phyloP scores from a whole-genome alignment of 2,888 invertebrate genomes.

The Morpho achilles region DNA sequence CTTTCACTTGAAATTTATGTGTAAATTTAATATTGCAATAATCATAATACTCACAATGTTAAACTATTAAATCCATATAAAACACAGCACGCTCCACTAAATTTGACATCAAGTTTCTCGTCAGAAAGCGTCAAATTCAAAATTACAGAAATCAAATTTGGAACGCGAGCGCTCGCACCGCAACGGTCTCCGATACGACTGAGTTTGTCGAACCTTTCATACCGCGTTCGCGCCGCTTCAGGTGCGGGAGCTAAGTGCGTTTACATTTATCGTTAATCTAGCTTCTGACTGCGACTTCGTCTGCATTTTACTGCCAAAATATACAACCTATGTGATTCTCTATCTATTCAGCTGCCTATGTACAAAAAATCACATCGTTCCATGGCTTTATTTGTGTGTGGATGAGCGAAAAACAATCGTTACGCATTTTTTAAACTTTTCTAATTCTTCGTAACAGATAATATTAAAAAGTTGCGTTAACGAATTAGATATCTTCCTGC shows the following conservation, averaged over 20 bases:
- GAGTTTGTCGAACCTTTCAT: conserved; percentile 8
- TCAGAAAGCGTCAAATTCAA: conserved; percentile 56
- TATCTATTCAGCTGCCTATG: too few species aligned
- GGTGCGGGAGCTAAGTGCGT: neutral
- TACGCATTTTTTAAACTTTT: too few species aligned
- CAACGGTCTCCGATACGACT: conserved; percentile 2
- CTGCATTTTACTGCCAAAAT: too few species aligned
- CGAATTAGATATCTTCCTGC: too few species aligned
- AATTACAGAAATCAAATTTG: conserved; percentile 1
- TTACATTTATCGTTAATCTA: neutral
- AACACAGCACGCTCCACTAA: conserved; percentile 35
- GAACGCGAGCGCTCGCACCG: conserved; percentile 11
- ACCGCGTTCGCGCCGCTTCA: neutral
- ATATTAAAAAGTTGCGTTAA: too few species aligned
- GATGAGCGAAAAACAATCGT: too few species aligned
- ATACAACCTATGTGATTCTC: too few species aligned
- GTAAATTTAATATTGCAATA: neutral
- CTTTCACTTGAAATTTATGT: conserved; percentile 1
- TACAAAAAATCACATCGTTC: too few species aligned
- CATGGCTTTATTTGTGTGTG: too few species aligned
- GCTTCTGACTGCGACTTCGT: too few species aligned
- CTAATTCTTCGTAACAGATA: too few species aligned
- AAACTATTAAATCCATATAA: conserved; percentile 32
- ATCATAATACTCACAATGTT: conserved; percentile 13
- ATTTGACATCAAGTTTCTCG: conserved; percentile 56